These are phyloP conservation scores for Lophius americanus DNA, from an alignment of 2,797 vertebrate species.

Conservation along the genomic window DNA sequence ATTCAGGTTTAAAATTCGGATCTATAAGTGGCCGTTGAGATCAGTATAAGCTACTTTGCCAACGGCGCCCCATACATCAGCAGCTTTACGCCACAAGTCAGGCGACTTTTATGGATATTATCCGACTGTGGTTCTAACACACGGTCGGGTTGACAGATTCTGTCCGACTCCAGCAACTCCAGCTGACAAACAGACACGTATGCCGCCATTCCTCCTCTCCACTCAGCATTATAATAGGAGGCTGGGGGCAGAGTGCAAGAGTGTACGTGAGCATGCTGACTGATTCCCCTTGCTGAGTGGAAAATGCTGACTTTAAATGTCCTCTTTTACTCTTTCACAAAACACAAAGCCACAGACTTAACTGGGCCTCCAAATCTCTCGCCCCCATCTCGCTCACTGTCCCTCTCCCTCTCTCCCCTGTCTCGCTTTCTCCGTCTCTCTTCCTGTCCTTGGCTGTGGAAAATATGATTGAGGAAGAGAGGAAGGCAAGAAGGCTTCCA, in stretches of 20 bases:
- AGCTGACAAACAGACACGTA: slow-evolving; percentile 50
- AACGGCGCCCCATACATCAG: too few relatives aligned
- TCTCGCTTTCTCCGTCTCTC: slow-evolving; percentile 13
- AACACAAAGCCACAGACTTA: slow-evolving; percentile 82
- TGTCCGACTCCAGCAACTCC: slow-evolving; percentile 31
- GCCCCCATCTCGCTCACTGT: slow-evolving; percentile 62
- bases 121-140: background rate
- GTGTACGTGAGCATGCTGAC: slow-evolving; percentile 35
- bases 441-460: slow-evolving; percentile 57
- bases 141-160: slow-evolving; percentile 5
- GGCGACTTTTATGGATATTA: background rate
- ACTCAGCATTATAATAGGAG: slow-evolving; percentile 74
- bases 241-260: slow-evolving; percentile 48
- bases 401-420: slow-evolving; percentile 30
- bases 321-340: slow-evolving; percentile 73
- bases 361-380: slow-evolving; percentile 71
- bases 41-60: too few relatives aligned
- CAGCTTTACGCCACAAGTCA: background rate
- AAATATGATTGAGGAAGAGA: slow-evolving; percentile 62
- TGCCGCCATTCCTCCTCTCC: slow-evolving; percentile 70
- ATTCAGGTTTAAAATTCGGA: too few relatives aligned
- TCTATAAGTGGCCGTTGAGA: too few relatives aligned
- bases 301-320: slow-evolving; percentile 83
- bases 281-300: slow-evolving; percentile 70
- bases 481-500: slow-evolving; percentile 46